These are phyloP conservation scores for Spilosoma lubricipeda DNA, from an alignment of 2,888 invertebrate species.

Conservation along the genomic window DNA sequence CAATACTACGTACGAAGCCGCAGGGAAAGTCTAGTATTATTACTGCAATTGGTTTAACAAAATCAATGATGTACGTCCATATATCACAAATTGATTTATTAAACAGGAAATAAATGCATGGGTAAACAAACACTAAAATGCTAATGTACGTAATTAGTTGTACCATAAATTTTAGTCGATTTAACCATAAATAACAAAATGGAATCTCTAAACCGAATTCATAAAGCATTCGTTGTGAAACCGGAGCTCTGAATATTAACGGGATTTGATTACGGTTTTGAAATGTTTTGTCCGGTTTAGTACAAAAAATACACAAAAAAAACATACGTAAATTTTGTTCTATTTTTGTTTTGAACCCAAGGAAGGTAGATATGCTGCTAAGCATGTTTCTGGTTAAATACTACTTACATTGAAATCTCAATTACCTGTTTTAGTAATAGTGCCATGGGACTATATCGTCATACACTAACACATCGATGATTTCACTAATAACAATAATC, in stretches of 20 bases:
- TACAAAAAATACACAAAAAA: slow-evolving; percentile 15
- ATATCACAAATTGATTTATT: slow-evolving; percentile 26
- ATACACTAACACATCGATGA: no score
- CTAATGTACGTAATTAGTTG: slow-evolving; percentile 72
- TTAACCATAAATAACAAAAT: slow-evolving; percentile 70
- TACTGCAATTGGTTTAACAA: background rate
- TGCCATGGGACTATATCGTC: no score
- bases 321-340: background rate
- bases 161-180: slow-evolving; percentile 69
- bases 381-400: no score
- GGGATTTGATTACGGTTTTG: slow-evolving; percentile 48
- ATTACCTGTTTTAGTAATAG: no score
- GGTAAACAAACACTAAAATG: slow-evolving; percentile 71
- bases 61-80: background rate
- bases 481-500: no score
- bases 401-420: no score
- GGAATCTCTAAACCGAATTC: slow-evolving; percentile 64
- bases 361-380: background rate
- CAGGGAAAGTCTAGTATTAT: background rate
- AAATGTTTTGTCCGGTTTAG: slow-evolving; percentile 38
- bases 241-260: slow-evolving; percentile 62
- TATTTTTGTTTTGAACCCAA: background rate
- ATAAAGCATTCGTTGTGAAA: slow-evolving; percentile 63
- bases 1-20: background rate
- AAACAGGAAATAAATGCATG: slow-evolving; percentile 49